These are phyloP conservation scores for Hirtodrosophila trivittata DNA, from an alignment of 2,888 invertebrate species.

Conservation along the genomic window DNA sequence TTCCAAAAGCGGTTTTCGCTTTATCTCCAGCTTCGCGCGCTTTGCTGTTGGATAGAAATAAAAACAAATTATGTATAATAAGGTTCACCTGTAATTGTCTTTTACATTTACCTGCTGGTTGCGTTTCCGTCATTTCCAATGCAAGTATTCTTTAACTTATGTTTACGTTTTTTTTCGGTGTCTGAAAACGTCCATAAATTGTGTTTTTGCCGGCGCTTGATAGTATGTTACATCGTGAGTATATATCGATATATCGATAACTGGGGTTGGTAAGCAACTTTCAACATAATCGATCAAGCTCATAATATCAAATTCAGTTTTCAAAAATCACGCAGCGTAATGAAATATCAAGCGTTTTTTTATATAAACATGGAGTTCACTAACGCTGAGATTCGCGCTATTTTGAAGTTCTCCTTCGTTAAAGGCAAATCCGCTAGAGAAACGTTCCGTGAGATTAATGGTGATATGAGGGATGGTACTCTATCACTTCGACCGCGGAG, in stretches of 20 bases:
- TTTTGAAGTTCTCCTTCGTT: no score
- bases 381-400: no score
- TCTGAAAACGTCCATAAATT: constrained; percentile 20
- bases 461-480: no score
- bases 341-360: no score
- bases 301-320: no score
- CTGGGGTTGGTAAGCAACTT: no score
- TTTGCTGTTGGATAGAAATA: constrained; percentile 29
- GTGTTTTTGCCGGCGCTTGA: constrained; percentile 45
- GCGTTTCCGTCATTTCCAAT: constrained; percentile 36
- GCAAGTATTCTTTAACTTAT: not conserved
- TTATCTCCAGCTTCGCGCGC: constrained; percentile 60
- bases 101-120: constrained; percentile 30
- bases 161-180: constrained; percentile 40
- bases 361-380: no score
- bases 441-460: no score
- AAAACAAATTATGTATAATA: not conserved
- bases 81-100: not conserved
- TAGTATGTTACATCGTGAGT: not conserved
- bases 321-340: no score
- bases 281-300: no score
- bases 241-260: not conserved
- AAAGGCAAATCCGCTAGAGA: no score
- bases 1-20: constrained; percentile 45
- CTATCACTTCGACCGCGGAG: no score